Evolutionary conservation across 2,888 invertebrate species (phyloP).

Genomic region (Chrysolina haemoptera): DNA sequence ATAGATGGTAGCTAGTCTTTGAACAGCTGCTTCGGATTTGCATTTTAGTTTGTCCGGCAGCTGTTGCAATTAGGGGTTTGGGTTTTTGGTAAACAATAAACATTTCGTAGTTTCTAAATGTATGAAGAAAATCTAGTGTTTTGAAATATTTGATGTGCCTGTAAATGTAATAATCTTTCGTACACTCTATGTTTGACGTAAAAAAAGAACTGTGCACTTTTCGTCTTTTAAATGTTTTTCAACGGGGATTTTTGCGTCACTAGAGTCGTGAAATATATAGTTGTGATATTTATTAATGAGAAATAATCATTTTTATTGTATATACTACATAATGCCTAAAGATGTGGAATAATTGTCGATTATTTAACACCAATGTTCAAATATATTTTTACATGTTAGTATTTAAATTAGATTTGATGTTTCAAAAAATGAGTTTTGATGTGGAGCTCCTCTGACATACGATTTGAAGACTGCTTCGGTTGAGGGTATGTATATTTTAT

Average conservation of each 20-base stretch:
- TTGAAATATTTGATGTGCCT: slow-evolving; percentile 63
- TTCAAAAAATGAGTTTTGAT: neutral
- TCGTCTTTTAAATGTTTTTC: slow-evolving; percentile 58
- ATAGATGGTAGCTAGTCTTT: neutral
- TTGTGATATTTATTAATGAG: slow-evolving; percentile 64
- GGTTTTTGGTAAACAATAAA: slow-evolving; percentile 33
- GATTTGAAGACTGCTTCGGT: neutral
- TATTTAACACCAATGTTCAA: slow-evolving; percentile 26
- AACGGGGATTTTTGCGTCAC: slow-evolving; percentile 61
- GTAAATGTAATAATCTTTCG: slow-evolving; percentile 61
- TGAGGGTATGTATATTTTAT: neutral
- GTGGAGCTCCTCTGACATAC: neutral
- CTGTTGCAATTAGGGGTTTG: slow-evolving; percentile 28
- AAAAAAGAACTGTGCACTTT: slow-evolving; percentile 58
- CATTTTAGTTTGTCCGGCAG: neutral
- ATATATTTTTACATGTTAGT: slow-evolving; percentile 23
- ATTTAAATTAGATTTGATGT: slow-evolving; percentile 13
- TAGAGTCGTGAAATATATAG: slow-evolving; percentile 64
- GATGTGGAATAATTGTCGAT: slow-evolving; percentile 36
- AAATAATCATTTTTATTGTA: slow-evolving; percentile 60
- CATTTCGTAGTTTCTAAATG: slow-evolving; percentile 34
- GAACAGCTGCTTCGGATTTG: too few species aligned
- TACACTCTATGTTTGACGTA: slow-evolving; percentile 63
- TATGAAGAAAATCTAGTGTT: slow-evolving; percentile 42
- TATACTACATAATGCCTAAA: slow-evolving; percentile 52